Conservation (phyloP, 2,113 vertebrate species). For the Heterochromis multidens region DNA sequence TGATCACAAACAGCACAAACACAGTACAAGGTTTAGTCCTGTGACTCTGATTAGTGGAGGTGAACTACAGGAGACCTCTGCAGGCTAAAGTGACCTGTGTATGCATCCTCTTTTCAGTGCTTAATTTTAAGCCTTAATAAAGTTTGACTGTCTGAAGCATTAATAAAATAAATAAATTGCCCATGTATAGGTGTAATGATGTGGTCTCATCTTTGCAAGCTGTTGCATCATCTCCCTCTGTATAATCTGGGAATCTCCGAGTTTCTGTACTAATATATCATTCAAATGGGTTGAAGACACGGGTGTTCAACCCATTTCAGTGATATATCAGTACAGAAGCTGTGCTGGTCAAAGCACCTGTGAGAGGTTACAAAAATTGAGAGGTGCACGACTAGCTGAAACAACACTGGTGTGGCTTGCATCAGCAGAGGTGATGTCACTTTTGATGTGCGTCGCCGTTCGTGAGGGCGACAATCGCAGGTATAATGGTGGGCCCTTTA, state of each 20-base stretch:
- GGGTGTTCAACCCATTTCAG: not conserved
- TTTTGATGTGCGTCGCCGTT: no score
- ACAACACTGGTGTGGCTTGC: no score
- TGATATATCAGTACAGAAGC: not conserved
- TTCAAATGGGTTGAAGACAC: no score
- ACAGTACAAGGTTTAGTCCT: not conserved
- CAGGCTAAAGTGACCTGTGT: not conserved
- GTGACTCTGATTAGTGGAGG: no score
- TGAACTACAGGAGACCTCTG: no score
- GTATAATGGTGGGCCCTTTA: not conserved
- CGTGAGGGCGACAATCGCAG: no score
- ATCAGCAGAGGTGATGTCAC: no score
- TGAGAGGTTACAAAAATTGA: no score
- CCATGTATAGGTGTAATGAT: not conserved
- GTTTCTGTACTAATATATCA: not conserved
- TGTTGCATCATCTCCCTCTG: not conserved
- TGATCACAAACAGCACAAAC: not conserved
- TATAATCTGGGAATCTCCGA: not conserved
- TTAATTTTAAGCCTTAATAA: not conserved
- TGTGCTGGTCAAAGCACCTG: no score
- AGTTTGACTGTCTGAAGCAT: not conserved
- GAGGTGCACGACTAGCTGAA: no score
- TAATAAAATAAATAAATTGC: not conserved
- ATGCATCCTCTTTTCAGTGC: not conserved
- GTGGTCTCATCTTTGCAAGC: not conserved